Base-by-base conservation (phyloP, 1,140 invertebrate species). In the Nebria ingens region DNA sequence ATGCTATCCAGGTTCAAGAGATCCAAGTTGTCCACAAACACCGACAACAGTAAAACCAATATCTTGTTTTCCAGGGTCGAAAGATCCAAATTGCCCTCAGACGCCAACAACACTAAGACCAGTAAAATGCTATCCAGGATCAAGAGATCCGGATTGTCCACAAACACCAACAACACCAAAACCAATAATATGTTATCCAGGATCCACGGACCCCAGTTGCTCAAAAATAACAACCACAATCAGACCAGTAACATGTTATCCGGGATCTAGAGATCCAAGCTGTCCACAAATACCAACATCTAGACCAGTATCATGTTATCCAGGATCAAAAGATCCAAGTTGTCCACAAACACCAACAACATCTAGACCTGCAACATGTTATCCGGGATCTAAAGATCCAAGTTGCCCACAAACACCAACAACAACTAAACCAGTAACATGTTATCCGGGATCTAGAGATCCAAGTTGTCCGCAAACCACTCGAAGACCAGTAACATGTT, bases 121-220 rank as follows among this genome's bases (percentile, higher is more conserved):
- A 22, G 40, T 69, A 4, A 57, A 51, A 4, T 74, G 72, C 55
- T 75, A 66, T 52, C 70, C 70, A 19, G 71, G 70, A 19, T 66
- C 58, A 3, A 62, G 52, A 1, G 71, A 68, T 61, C 68, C 68
- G 17, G n/a, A n/a, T 9, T 34, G 25, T 34, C 25, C 25, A 34
- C 6, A n/a, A n/a, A 6, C 25, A 34, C 25, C 25, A 34, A 34
- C 25, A 9, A 34, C 25, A 6, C 25, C 25, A 34, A 6, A 34
- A 34, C 49, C 64, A 56, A 62, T 62, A 50, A 60, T 56, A 62
- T 72, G 70, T 51, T 69, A 59, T 58, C 68, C 68, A 19, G 68
- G 68, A 3, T 70, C 68, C 17, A 64, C 53, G 2, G 74, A 78
- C 61, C 71, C 74, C 6, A 55, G 69, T 2, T 77, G 73, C 59